Evolutionary conservation across 1,140 invertebrate species (phyloP), one percentile per base, ranked within the genome.

Genomic region (Globodera ellingtonae): DNA sequence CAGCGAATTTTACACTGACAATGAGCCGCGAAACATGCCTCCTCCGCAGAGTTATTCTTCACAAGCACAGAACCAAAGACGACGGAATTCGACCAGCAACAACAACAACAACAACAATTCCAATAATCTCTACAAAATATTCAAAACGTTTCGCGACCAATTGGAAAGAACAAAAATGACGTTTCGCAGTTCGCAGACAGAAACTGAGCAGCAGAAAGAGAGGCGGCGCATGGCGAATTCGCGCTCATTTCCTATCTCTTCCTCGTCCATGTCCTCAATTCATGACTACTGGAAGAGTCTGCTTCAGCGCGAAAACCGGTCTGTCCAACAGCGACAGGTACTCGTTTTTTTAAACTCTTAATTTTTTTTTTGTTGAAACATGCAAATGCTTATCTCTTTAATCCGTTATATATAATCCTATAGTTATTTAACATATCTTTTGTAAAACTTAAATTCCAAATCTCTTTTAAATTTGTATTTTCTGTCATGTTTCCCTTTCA

Each of bases 111-210:
- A 15, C 62, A 75, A 75, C 46, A 75, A 75, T 44, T 24, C 67
- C 13, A 75, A 75, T n/a, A 75, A 75, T 44, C 62, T 77, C 13
- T 35, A 52, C 6, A 77, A 77, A 67, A 77, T 77, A 62, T 77
- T 77, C 69, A 67, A 50, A n/a, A 50, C 65, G n/a, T 77, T 77
- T 47, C 75, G 75, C 18, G 62, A 67, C 24, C 75, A 77, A 67
- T 46, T 77, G 21, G 75, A 77, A 67, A 62, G 47, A 69, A 77
- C 75, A n/a, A 77, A 77, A 47, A 24, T 50, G 21, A 21, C 75
- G 10, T 77, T 77, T 47, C 48, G n/a, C 48, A 44, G 46, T 35
- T 69, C 75, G n/a, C 47, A 47, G 35, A 48, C 59, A 9, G 52
- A 52, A 52, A 18, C 24, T 8, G 62, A 77, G 35, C 50, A 70